Base-by-base conservation (phyloP, 2,113 vertebrate genomes). In the Takifugu flavidus region DNA sequence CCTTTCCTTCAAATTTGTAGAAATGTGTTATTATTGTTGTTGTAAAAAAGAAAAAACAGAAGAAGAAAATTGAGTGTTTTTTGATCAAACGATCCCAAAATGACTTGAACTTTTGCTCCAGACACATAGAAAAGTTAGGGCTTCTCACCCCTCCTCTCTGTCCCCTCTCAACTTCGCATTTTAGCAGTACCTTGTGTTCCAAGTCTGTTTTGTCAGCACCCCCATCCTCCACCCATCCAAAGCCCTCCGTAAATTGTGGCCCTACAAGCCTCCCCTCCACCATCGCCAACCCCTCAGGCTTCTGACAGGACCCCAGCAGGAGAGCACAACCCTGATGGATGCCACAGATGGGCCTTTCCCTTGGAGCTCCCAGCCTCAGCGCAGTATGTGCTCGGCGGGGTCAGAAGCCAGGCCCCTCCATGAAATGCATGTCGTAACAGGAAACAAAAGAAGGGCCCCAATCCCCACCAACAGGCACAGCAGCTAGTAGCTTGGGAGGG, bases 311-410 rank as follows among this genome's bases (percentile, higher is more conserved):
- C 73, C 87, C 65, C 87, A 88, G 88, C 86, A 62, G 87, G 89
- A 74, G 83, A 70, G 62, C 62, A 5, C 67, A 65, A 83, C 75
- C 72, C 85, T 90, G 87, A 89, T 89, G 83, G 86, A 90, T 88
- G 88, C 83, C 84, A 82, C 89, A 90, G 87, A 89, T 89, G 89
- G 88, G 82, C 76, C 77, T 85, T 87, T 87, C 85, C 88, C 85
- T 86, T 43, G 49, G 79, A 87, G 86, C 83, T 82, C 73, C 78
- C 67, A 79, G 84, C 70, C 72, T 50, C 13, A 14, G 67, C 77
- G 66, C 82, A 82, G 86, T 80, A 68, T 80, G 86, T 73, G 80
- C 85, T 82, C 64, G 28, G 62, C 67, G 45, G 83, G 88, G 87
- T 90, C 87, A 90, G 81, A 89, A 90, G 86, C 76, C 83, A 88